Base-by-base conservation (phyloP, 2,888 invertebrate species). In the Nysson spinosus region DNA sequence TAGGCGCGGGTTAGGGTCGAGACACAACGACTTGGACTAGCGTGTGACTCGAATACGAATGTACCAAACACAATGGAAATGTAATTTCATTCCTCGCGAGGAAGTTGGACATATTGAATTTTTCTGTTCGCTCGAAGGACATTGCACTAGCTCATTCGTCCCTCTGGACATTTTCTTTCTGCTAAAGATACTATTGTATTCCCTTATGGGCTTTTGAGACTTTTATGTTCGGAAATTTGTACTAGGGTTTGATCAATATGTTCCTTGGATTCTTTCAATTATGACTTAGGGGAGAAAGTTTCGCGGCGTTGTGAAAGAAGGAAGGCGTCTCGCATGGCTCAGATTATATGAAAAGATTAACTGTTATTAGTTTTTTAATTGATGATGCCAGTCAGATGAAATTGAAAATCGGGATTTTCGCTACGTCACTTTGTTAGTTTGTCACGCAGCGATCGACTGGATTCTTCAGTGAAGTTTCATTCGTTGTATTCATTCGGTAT, bases 41-140 rank as follows among this genome's bases (percentile, higher is more conserved):
- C 75, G 74, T 81, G 81, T 81, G 79, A 83, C 77, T 77, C 78
- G 80, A 82, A 80, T 81, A 73, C 77, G 78, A 83, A 83, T 76
- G 74, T 66, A 72, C 65, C 58, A 75, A 69, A 72, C 72, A 83
- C 84, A 85, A 85, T 84, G 80, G 81, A 83, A 82, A 84, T 81
- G 83, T 80, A 81, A 83, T 84, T 83, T 78, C 78, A 75, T 75
- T 75, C 52, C 37, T 44, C 51, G 35, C 34, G 37, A 65, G 52
- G 62, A 43, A 63, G 17, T 35, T 55, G 51, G 68, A 60, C 72
- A 82, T 81, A 83, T 81, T 80, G 79, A 79, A 84, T 84, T 84
- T 79, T 78, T 72, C 44, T 44, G 30, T 60, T 37, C 50, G 60
- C 7, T 7, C 9, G 22, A 26, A 39, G 43, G 22, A 34, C 7